Base-by-base conservation (phyloP, 2,797 vertebrate genomes). In the Aldrovandia affinis region DNA sequence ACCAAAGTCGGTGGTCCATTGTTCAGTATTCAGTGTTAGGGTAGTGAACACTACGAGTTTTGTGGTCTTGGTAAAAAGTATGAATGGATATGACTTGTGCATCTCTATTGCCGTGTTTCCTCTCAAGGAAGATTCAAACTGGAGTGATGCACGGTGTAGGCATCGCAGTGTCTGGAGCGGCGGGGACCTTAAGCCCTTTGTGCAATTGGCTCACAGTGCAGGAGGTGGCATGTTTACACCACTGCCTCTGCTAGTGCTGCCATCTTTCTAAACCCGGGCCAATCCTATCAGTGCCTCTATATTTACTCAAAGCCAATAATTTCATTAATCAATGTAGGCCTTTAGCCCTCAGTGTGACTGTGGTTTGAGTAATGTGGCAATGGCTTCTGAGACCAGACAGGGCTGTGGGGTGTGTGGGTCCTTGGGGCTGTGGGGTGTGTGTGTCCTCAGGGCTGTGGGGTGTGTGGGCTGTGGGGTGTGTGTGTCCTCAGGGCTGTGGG, bases 251-350 rank as follows among this genome's bases (percentile, higher is more conserved):
- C 14, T 33, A 59, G 50, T 50, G 47, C 42, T 30, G 50, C 44
- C 61, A 36, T 86, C 84, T 84, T 83, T 85, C 83, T 63, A 25
- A 86, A 83, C 61, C 68, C 70, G 83, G 42, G n/a, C 79, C 81
- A 87, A 85, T 89, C 88, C 86, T 81, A 70, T 88, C 86, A 84
- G 81, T 50, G 81, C n/a, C 75, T 83, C 33, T 78, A 80, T 86
- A 88, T 85, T 87, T 85, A 89, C 86, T 50, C 42, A 87, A 86
- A 86, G 87, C 87, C 86, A 80, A 80, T 89, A 86, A 90, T 80
- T 75, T 63, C 65, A 87, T 89, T 89, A 88, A 78, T 18, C 15
- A 39, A 54, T n/a, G 33, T 20, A 36, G 75, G 57, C 59, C 10
- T 28, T 30, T 52, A 42, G 7, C 77, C 20, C 73, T 39, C 44